Conservation (phyloP, 2,113 vertebrate species). For the Calypte anna region DNA sequence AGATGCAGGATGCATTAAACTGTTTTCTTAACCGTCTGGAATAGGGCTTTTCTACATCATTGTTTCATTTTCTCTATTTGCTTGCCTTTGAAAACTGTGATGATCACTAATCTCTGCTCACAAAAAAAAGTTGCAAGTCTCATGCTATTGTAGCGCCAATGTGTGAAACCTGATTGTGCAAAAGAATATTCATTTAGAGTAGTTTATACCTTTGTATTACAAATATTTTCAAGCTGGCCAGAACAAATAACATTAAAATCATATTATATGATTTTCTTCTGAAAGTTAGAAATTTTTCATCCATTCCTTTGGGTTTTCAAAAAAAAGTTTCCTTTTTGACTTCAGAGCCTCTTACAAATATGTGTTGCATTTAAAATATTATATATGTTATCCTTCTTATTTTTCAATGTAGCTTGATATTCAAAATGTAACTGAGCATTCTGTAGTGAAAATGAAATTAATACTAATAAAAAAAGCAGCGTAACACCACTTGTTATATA, state of each 20-base stretch:
- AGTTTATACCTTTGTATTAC: not conserved
- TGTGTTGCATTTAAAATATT: not conserved
- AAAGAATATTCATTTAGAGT: not conserved
- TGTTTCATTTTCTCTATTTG: not conserved
- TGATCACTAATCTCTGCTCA: not conserved
- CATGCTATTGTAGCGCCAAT: not conserved
- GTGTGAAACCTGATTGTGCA: not conserved
- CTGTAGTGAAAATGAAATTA: not conserved
- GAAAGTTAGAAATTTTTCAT: not conserved
- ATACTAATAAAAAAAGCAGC: not conserved
- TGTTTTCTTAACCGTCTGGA: not conserved
- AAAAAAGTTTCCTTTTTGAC: not conserved
- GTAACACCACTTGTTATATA: not conserved
- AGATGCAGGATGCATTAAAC: not conserved
- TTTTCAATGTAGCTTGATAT: not conserved
- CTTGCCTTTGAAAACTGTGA: not conserved
- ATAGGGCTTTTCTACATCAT: not conserved
- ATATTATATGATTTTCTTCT: not conserved
- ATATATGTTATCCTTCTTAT: not conserved
- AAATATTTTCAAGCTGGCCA: not conserved
- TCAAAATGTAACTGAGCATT: not conserved
- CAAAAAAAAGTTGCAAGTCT: not conserved
- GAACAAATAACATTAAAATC: not conserved
- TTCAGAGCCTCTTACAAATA: not conserved
- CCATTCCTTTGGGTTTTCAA: not conserved